Evolutionary conservation across 2,888 invertebrate species (phyloP).

Genomic region (Chamaedrilus cognettii): DNA sequence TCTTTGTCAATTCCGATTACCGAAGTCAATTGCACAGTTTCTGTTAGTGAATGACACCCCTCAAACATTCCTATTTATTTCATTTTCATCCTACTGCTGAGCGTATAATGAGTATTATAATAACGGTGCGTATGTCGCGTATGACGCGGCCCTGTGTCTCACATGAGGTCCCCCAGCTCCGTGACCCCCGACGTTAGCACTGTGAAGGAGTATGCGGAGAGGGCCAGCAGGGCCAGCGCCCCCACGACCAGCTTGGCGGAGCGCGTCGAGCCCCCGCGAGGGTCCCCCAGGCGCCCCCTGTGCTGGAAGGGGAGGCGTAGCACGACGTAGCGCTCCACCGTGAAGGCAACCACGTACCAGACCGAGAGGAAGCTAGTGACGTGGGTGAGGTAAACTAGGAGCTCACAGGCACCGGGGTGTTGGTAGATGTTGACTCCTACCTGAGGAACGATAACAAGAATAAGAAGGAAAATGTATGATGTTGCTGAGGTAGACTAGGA

Average conservation of each 20-base stretch:
- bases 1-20: too few relatives aligned
- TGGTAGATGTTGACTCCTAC: slow-evolving; percentile 15
- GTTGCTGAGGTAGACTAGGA: too few relatives aligned
- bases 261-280: slow-evolving; percentile 46
- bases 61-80: too few relatives aligned
- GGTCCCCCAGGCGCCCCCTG: too few relatives aligned
- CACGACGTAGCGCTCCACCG: slow-evolving; percentile 33
- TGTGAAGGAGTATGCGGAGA: slow-evolving; percentile 46
- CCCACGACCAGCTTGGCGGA: slow-evolving; percentile 50
- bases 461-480: too few relatives aligned
- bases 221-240: slow-evolving; percentile 40
- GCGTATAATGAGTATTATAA: too few relatives aligned
- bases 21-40: too few relatives aligned
- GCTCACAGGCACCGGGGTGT: slow-evolving; percentile 30
- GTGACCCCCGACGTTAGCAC: slow-evolving; percentile 35
- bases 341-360: slow-evolving; percentile 36
- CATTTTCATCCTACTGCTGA: too few relatives aligned
- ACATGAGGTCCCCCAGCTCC: not conserved
- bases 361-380: slow-evolving; percentile 34
- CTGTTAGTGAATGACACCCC: too few relatives aligned
- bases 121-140: too few relatives aligned
- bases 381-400: slow-evolving; percentile 32
- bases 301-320: slow-evolving; percentile 29
- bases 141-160: not conserved
- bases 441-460: too few relatives aligned